These are phyloP conservation scores for Caloenas nicobarica DNA, from an alignment of 2,113 vertebrate species.

Conservation along the genomic window DNA sequence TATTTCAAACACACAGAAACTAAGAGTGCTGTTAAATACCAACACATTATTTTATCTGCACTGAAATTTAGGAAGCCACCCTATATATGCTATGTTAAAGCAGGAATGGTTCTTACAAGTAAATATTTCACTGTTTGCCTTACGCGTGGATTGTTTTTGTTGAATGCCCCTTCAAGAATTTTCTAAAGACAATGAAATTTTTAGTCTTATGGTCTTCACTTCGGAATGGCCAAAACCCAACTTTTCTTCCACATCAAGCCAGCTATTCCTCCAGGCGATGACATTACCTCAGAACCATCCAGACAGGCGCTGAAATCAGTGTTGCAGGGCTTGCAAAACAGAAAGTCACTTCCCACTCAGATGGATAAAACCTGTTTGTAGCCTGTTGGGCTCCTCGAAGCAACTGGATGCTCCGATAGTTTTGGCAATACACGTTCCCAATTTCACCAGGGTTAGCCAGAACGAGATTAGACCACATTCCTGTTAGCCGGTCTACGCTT, in stretches of 20 bases:
- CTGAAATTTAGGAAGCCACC: neutral
- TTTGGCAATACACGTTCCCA: neutral
- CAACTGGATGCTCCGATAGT: conserved; percentile 21
- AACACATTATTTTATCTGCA: neutral
- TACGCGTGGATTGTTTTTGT: neutral
- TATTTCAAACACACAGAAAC: neutral
- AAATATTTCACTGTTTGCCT: neutral
- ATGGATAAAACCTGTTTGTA: neutral
- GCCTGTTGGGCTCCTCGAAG: neutral
- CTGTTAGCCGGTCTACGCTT: neutral
- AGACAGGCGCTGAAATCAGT: conserved; percentile 1
- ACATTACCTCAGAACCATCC: neutral
- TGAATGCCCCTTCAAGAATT: neutral
- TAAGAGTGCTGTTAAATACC: neutral
- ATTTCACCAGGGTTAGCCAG: conserved; percentile 26
- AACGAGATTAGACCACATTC: conserved; percentile 22
- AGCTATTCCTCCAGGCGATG: neutral
- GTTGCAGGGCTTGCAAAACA: conserved; percentile 35
- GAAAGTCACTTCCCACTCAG: conserved; percentile 21
- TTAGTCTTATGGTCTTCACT: neutral
- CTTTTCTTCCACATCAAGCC: neutral
- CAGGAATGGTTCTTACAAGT: neutral
- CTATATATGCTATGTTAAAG: neutral
- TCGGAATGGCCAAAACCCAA: neutral
- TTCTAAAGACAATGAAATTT: neutral